Percentiles rank a stretch among this genome's conserved stretches.
Evolutionary conservation across 2,113 vertebrate species (phyloP).

Genomic region (Tupaia chinensis): DNA sequence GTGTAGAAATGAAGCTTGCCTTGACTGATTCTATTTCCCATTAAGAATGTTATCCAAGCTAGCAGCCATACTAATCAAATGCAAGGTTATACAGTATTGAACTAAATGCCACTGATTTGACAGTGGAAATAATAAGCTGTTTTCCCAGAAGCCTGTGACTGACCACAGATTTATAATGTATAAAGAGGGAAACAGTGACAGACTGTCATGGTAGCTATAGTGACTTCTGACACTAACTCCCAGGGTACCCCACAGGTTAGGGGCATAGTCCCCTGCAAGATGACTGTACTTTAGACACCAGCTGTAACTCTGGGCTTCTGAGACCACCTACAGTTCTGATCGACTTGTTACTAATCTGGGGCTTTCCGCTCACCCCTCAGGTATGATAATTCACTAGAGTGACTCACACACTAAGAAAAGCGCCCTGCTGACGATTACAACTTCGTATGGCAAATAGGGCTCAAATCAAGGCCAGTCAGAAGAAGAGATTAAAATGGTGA

Average conservation of each 20-base stretch:
- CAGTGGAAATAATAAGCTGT: background rate
- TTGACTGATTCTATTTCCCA: background rate
- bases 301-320: background rate
- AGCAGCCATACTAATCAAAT: background rate
- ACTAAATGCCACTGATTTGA: background rate
- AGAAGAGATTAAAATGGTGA: fast-evolving
- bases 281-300: background rate
- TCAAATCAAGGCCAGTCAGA: background rate
- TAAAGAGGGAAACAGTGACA: background rate
- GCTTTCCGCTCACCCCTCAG: background rate
- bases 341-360: background rate
- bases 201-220: background rate
- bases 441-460: background rate
- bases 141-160: background rate
- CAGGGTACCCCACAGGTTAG: background rate
- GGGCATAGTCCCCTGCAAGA: background rate
- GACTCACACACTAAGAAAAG: background rate
- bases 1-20: background rate
- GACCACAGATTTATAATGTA: background rate
- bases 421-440: background rate
- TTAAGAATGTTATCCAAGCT: background rate
- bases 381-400: background rate
- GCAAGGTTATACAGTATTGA: background rate
- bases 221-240: background rate
- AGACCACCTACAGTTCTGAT: background rate